Evolutionary conservation across 2,888 invertebrate species (phyloP).

Genomic region (Hyles lineata): DNA sequence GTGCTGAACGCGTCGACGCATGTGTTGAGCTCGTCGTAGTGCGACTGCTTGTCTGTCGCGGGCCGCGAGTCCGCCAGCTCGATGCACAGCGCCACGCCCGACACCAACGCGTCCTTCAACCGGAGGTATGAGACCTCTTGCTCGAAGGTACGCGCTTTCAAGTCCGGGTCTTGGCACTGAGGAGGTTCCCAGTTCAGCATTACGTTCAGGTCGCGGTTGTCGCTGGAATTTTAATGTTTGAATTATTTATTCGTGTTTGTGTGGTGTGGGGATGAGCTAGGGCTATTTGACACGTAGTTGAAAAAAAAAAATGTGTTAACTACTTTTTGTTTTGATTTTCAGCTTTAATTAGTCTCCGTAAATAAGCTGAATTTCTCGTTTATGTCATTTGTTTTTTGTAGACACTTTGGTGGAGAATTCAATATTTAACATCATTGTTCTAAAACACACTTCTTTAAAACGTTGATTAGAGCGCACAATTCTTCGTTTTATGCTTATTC

Average conservation of each 20-base stretch:
- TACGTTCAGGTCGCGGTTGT: conserved; percentile 91
- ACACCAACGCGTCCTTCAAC: conserved; percentile 70
- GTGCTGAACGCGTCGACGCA: conserved; percentile 65
- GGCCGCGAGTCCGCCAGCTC: conserved; percentile 62
- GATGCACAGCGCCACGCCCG: conserved; percentile 66
- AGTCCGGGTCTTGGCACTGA: conserved; percentile 63
- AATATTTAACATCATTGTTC: no score
- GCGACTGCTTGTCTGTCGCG: conserved; percentile 52
- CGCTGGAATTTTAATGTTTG: conserved; percentile 68
- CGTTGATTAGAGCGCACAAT: no score
- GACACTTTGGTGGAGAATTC: no score
- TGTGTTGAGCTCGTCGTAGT: conserved; percentile 58
- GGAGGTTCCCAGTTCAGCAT: conserved; percentile 89
- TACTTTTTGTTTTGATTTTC: no score
- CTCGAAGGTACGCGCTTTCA: conserved; percentile 65
- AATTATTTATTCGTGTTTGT: neutral
- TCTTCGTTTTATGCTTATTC: no score
- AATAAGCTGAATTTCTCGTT: no score
- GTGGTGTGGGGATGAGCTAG: neutral
- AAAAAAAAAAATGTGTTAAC: no score
- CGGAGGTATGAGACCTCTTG: conserved; percentile 70
- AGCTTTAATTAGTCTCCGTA: no score
- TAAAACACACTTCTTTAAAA: no score
- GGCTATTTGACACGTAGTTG: no score
- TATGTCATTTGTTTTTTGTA: no score